Conservation (phyloP, 2,113 vertebrate genomes). For the Corvus moneduloides region DNA sequence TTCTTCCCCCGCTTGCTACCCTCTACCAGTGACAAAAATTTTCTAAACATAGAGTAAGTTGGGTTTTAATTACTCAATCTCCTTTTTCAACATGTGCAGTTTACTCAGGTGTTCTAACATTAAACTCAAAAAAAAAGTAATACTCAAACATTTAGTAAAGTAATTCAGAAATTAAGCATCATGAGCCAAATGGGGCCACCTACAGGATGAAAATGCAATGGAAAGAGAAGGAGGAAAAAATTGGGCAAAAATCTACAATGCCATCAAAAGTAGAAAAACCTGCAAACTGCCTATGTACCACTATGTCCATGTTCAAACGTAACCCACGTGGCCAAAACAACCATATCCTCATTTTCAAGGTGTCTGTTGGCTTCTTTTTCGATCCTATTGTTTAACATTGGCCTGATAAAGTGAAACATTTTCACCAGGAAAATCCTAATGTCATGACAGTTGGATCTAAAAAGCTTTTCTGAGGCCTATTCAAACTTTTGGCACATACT, state of each 20-base stretch:
- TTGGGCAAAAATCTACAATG: neutral
- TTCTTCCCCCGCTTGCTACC: neutral
- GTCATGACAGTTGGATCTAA: neutral
- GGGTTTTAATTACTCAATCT: neutral
- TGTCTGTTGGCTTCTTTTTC: neutral
- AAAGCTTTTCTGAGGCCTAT: neutral
- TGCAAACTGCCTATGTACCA: neutral
- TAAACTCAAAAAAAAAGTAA: neutral
- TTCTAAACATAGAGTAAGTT: neutral
- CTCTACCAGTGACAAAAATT: neutral
- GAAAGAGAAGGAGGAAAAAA: neutral
- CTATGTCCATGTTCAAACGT: neutral
- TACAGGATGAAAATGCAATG: neutral
- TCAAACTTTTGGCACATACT: neutral
- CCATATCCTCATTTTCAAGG: neutral
- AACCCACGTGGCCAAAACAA: neutral
- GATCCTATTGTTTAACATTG: neutral
- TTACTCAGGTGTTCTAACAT: neutral
- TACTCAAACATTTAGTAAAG: neutral
- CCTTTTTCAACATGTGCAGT: neutral
- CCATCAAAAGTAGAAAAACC: neutral
- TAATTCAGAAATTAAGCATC: neutral
- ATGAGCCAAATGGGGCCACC: neutral
- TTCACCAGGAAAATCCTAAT: neutral
- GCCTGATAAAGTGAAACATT: neutral